phyloP scores from a whole-genome alignment of 2,888 invertebrate species.

The Pseudoips prasinana region DNA sequence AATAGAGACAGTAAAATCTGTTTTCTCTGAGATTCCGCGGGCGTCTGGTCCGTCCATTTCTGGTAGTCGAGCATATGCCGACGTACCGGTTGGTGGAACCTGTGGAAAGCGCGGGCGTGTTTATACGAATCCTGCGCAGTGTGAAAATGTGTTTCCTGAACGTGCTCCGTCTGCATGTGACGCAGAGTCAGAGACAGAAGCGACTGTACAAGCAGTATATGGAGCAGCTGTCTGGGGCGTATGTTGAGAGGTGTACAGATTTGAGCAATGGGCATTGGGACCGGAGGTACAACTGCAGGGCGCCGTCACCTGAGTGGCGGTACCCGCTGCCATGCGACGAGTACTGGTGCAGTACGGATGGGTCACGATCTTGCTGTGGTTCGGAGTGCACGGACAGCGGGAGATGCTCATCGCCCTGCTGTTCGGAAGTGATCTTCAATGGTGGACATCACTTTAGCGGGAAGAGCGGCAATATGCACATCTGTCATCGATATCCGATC shows the following conservation, averaged over 20 bases:
- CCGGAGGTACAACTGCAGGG: constrained; percentile 44
- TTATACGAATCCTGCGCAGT: constrained; percentile 40
- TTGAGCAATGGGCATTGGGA: constrained; percentile 57
- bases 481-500: constrained; percentile 53
- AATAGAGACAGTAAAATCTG: constrained; percentile 50
- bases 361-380: constrained; percentile 54
- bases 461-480: constrained; percentile 52
- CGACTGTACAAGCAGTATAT: constrained; percentile 76
- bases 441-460: constrained; percentile 74
- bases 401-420: constrained; percentile 73
- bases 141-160: constrained; percentile 82
- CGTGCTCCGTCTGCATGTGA: constrained; percentile 78
- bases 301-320: constrained; percentile 61
- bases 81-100: constrained; percentile 58
- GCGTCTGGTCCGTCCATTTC: constrained; percentile 34
- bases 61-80: constrained; percentile 58
- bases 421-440: constrained; percentile 78
- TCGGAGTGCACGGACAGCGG: constrained; percentile 71
- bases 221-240: constrained; percentile 73
- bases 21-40: constrained; percentile 62
- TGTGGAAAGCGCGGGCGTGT: constrained; percentile 47
- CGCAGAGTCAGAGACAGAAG: constrained; percentile 76
- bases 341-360: constrained; percentile 57
- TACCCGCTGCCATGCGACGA: constrained; percentile 61
- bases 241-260: constrained; percentile 68